These are phyloP conservation scores for Melieria picta DNA, from an alignment of 2,888 invertebrate genomes.

Conservation along the genomic window DNA sequence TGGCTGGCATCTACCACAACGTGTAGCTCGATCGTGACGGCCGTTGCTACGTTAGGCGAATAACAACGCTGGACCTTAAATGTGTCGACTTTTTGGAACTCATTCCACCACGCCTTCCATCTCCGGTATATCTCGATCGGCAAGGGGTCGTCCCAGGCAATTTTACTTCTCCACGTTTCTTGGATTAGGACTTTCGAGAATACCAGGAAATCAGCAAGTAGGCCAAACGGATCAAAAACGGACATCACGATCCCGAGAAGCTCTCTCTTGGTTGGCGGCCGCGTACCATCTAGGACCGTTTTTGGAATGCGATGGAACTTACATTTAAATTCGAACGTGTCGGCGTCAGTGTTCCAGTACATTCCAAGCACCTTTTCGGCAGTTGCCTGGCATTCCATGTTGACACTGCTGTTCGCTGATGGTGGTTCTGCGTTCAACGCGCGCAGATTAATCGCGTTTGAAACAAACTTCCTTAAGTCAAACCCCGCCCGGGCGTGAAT, in stretches of 20 bases:
- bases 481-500: conserved; percentile 26
- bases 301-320: not conserved
- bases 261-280: conserved; percentile 5
- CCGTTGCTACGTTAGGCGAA: not conserved
- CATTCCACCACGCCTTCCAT: no score
- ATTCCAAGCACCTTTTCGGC: conserved; percentile 15
- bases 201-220: no score
- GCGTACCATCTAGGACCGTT: not conserved
- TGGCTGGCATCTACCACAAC: conserved; percentile 13
- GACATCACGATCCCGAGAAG: no score
- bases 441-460: not conserved
- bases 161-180: no score
- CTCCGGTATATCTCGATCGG: no score
- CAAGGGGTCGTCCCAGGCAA: no score
- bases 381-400: not conserved
- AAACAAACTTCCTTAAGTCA: conserved; percentile 19
- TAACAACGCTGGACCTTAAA: not conserved
- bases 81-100: no score
- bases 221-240: no score
- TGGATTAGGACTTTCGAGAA: no score
- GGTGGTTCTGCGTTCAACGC: not conserved
- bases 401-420: not conserved
- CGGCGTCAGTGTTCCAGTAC: conserved; percentile 12
- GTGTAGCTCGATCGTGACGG: not conserved
- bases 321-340: conserved; percentile 6